A percentile compares a stretch with the other conserved stretches of the same genome.
Conservation (phyloP, 2,888 invertebrate species). For the Dynastes grantii region DNA sequence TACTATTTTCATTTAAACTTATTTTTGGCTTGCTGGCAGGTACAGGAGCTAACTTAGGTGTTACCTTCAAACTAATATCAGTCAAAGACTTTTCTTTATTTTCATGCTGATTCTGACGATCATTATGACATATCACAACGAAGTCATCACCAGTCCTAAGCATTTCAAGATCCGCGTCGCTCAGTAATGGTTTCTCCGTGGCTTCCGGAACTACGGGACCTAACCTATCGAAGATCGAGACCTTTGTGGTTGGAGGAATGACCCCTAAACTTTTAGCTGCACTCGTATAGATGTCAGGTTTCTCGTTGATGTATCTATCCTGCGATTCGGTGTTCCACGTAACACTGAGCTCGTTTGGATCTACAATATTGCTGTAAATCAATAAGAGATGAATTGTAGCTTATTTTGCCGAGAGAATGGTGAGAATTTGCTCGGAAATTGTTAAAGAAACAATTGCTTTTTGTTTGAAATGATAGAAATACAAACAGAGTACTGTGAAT, state of each 20-base stretch:
- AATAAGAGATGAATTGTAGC: too few relatives aligned
- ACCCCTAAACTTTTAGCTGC: constrained; percentile 62
- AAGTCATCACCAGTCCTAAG: constrained; percentile 54
- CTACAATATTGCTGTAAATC: constrained; percentile 46
- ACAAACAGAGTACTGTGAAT: too few relatives aligned
- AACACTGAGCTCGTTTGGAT: constrained; percentile 48
- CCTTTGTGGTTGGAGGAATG: background rate
- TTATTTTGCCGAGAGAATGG: too few relatives aligned
- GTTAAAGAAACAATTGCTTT: too few relatives aligned
- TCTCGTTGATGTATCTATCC: constrained; percentile 57
- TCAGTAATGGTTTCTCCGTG: constrained; percentile 64
- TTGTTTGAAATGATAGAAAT: too few relatives aligned
- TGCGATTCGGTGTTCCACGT: constrained; percentile 30
- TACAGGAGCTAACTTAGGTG: constrained; percentile 54
- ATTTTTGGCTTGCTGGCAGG: constrained; percentile 54
- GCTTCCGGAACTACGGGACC: constrained; percentile 48
- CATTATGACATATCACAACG: constrained; percentile 52
- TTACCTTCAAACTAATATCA: constrained; percentile 46
- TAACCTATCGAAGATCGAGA: constrained; percentile 53
- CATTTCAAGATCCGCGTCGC: constrained; percentile 65
- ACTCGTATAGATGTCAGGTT: constrained; percentile 63
- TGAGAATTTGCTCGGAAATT: too few relatives aligned
- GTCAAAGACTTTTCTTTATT: constrained; percentile 63
- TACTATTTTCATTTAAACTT: background rate
- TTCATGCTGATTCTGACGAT: constrained; percentile 58